Conservation (phyloP, 2,888 invertebrate genomes). For the Ornithoptera priamus region DNA sequence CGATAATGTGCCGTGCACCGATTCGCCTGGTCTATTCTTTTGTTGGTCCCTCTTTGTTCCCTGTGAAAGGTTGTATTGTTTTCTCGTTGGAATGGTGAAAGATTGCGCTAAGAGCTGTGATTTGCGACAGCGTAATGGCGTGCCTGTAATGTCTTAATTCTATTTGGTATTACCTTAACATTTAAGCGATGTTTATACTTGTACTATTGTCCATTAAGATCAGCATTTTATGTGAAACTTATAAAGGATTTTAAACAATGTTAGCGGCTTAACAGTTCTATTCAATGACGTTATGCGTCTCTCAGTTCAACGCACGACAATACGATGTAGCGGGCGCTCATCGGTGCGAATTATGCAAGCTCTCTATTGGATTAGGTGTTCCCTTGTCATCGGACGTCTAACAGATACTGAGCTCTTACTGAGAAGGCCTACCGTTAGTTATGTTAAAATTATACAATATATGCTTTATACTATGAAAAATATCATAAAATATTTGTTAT, state of each 20-base stretch:
- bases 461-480: constrained; percentile 34
- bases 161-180: constrained; percentile 3
- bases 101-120: constrained; percentile 75
- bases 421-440: constrained; percentile 14
- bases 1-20: constrained; percentile 62
- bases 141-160: constrained; percentile 35
- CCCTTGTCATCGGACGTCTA: constrained; percentile 55
- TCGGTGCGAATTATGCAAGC: constrained; percentile 63
- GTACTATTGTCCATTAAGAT: not conserved
- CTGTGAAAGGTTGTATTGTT: constrained; percentile 74
- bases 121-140: constrained; percentile 73
- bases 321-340: constrained; percentile 40
- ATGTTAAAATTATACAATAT: not conserved
- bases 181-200: not conserved
- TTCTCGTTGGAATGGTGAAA: constrained; percentile 64
- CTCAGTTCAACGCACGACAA: constrained; percentile 45
- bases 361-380: constrained; percentile 65
- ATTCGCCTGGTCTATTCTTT: constrained; percentile 71
- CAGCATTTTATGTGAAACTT: not conserved
- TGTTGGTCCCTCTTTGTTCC: constrained; percentile 72
- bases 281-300: constrained; percentile 33
- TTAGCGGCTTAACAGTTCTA: constrained; percentile 4
- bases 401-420: constrained; percentile 38
- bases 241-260: not conserved
- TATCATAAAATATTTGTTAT: constrained; percentile 34